These are phyloP conservation scores for Metaphire vulgaris DNA, from an alignment of 1,140 invertebrate species.

Conservation along the genomic window DNA sequence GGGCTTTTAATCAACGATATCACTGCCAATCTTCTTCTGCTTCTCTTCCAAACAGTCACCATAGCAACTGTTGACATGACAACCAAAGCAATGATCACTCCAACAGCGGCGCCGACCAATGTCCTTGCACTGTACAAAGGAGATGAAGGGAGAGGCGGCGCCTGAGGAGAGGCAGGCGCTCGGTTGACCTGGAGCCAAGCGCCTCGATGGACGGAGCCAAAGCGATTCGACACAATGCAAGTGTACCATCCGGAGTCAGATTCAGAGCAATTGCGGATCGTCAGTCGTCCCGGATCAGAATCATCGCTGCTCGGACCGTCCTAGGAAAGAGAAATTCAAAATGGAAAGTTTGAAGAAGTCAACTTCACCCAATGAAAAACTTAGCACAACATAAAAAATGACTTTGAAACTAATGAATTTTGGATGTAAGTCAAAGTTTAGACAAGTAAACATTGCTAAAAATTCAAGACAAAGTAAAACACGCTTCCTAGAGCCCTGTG, in stretches of 20 bases:
- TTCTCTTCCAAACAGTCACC: neutral
- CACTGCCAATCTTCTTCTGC: neutral
- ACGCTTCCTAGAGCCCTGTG: too few species aligned
- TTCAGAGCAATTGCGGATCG: neutral
- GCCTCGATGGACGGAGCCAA: neutral
- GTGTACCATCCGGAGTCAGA: neutral
- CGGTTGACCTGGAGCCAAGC: neutral
- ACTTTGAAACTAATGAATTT: too few species aligned
- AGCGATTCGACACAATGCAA: neutral
- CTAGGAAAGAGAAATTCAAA: neutral
- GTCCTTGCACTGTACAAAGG: neutral
- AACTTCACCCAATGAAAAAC: too few species aligned
- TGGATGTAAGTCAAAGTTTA: too few species aligned
- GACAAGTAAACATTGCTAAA: too few species aligned
- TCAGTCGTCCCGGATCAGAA: neutral
- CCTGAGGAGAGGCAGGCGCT: neutral
- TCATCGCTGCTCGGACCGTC: neutral
- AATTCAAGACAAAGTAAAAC: too few species aligned
- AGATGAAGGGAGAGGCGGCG: neutral
- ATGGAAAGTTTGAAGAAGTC: too few species aligned
- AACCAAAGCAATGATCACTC: neutral
- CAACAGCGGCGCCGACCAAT: neutral
- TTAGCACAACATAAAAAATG: too few species aligned
- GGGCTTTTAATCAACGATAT: neutral
- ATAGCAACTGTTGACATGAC: neutral